Evolutionary conservation across 1,140 invertebrate species (phyloP).

Genomic region (Lepidurus apus): DNA sequence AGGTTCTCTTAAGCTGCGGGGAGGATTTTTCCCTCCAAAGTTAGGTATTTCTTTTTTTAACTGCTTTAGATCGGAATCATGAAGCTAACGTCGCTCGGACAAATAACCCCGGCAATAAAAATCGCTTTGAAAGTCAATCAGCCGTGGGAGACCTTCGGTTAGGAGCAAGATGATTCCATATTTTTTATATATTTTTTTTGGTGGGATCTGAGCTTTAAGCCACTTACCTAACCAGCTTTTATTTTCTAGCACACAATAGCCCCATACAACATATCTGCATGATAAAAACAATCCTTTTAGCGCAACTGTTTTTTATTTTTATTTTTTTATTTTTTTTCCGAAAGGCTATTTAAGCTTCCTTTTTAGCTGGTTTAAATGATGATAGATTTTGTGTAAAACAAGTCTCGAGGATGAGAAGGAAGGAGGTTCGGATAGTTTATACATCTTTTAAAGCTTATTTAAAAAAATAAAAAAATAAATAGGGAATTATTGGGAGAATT

Average conservation of each 20-base stretch:
- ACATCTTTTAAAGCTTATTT: conserved; percentile 10
- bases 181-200: not conserved
- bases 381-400: no score
- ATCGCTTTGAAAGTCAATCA: not conserved
- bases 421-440: not conserved
- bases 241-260: no score
- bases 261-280: no score
- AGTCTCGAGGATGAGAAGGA: no score
- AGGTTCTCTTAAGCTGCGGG: not conserved
- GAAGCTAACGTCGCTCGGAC: not conserved
- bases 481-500: not conserved
- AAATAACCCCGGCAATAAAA: not conserved
- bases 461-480: not conserved
- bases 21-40: not conserved
- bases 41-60: not conserved
- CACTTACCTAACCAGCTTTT: no score
- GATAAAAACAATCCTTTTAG: no score
- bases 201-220: not conserved
- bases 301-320: no score
- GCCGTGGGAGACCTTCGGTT: not conserved
- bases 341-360: no score
- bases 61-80: not conserved
- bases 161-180: not conserved
- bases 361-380: no score
- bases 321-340: no score